phyloP scores from a whole-genome alignment of 1,140 invertebrate species.

The Brachystomella parvula region DNA sequence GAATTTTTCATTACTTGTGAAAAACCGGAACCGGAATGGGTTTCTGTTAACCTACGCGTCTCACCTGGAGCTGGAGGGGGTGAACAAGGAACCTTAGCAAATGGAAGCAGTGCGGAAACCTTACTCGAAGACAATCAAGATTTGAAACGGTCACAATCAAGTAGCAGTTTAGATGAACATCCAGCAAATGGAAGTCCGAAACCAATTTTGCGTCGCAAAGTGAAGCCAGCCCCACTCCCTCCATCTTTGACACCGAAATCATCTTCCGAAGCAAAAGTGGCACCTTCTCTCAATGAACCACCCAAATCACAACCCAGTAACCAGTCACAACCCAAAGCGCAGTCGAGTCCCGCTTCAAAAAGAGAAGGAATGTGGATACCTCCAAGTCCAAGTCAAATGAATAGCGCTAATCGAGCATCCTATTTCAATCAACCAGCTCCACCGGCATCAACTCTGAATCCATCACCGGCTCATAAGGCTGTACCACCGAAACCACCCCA shows the following conservation, averaged over 20 bases:
- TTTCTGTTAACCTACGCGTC: conserved; percentile 2
- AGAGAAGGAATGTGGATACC: conserved; percentile 30
- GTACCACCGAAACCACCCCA: conserved; percentile 4
- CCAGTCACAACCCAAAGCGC: not conserved
- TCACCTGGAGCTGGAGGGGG: too few species aligned
- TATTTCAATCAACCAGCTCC: not conserved
- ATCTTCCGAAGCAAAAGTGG: not conserved
- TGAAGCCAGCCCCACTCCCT: conserved; percentile 40
- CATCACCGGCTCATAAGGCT: not conserved
- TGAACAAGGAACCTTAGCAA: too few species aligned
- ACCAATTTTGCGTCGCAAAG: conserved; percentile 50
- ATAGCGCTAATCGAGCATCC: not conserved
- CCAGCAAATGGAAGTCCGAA: conserved; percentile 62
- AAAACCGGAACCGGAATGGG: conserved; percentile 19
- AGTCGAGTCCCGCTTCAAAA: conserved; percentile 9
- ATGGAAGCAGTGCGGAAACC: not conserved
- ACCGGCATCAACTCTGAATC: not conserved
- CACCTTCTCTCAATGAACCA: not conserved
- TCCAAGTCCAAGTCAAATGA: conserved; percentile 34
- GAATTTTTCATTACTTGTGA: conserved; percentile 39
- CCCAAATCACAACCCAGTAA: not conserved
- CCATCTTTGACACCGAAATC: conserved; percentile 16
- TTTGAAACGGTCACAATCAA: conserved; percentile 58
- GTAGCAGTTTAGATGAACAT: conserved; percentile 51
- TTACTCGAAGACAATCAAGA: not conserved